These are phyloP conservation scores for Podarcis raffonei DNA, from an alignment of 2,113 vertebrate genomes.

Conservation along the genomic window DNA sequence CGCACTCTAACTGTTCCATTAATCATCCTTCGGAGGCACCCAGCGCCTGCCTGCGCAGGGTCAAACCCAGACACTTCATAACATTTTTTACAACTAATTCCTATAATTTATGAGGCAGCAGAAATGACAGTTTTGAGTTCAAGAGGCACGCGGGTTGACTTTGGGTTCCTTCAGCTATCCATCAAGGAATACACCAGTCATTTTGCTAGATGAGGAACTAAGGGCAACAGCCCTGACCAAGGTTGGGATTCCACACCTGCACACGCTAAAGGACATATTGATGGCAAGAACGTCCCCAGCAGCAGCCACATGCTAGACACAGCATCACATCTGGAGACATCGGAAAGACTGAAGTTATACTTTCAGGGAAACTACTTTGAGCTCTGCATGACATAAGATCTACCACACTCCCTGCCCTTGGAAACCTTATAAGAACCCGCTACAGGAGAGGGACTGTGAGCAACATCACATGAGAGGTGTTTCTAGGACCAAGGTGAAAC, in stretches of 20 bases:
- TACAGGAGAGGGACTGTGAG: no score
- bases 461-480: no score
- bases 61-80: neutral
- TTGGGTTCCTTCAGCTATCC: neutral
- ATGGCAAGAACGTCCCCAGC: neutral
- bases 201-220: neutral
- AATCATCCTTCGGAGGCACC: neutral
- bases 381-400: no score
- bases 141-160: neutral
- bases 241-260: neutral
- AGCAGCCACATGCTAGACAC: fast-evolving
- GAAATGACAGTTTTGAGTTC: neutral
- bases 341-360: neutral
- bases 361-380: no score
- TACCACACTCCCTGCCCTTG: no score
- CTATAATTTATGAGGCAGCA: neutral
- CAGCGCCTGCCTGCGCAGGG: neutral
- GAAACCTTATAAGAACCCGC: no score
- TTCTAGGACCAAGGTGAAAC: no score
- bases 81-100: neutral
- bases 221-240: neutral
- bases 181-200: neutral
- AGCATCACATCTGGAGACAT: neutral
- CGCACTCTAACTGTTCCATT: fast-evolving
- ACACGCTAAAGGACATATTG: fast-evolving